These are phyloP conservation scores for Himalopsyche anomala DNA, from an alignment of 2,888 invertebrate species.

Conservation along the genomic window DNA sequence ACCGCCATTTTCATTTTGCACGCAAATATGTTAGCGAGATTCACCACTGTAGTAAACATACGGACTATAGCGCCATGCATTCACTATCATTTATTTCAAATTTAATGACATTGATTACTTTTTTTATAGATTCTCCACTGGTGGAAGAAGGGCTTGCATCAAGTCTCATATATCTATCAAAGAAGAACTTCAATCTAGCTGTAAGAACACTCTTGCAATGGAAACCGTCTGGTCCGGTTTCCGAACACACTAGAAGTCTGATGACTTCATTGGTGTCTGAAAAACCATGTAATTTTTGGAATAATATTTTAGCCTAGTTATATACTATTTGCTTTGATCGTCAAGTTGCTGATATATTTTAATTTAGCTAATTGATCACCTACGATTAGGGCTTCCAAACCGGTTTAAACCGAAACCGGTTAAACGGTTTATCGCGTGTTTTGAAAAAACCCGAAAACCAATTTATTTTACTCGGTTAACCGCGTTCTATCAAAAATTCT, in stretches of 20 bases:
- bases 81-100: neutral
- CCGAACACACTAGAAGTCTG: constrained; percentile 69
- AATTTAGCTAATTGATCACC: neutral
- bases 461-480: too few species aligned
- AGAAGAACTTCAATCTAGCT: constrained; percentile 69
- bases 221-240: constrained; percentile 69
- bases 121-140: constrained; percentile 70
- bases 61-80: too few species aligned
- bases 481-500: too few species aligned
- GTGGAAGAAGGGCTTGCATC: constrained; percentile 72
- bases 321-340: neutral
- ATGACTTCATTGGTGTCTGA: constrained; percentile 70
- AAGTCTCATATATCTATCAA: constrained; percentile 71
- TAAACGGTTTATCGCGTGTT: too few species aligned
- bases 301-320: constrained; percentile 57
- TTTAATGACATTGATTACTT: constrained; percentile 47
- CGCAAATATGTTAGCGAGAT: too few species aligned
- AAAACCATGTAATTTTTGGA: constrained; percentile 71
- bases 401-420: too few species aligned
- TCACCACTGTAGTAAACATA: too few species aligned
- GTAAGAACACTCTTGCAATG: constrained; percentile 70
- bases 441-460: too few species aligned
- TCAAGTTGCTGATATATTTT: neutral
- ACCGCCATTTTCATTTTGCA: too few species aligned
- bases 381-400: too few species aligned